Evolutionary conservation across 92 coral and sea anemone genomes (phyloP).

Genomic region (Zoanthus sansibaricus): DNA sequence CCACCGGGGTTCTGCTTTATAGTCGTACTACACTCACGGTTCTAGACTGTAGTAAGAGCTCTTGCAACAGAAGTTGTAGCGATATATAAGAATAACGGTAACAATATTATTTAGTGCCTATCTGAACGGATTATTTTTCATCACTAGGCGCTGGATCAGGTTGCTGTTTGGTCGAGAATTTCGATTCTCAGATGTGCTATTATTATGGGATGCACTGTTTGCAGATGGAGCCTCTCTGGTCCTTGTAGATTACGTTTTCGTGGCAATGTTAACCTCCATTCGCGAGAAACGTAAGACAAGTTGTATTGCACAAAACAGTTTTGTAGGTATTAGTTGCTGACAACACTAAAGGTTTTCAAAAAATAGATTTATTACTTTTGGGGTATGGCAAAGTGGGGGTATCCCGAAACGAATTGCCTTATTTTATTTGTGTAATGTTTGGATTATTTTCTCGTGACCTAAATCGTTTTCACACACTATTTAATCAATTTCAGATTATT

Average conservation of each 20-base stretch:
- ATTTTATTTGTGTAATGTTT: too few relatives aligned
- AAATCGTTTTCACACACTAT: too few relatives aligned
- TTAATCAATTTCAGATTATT: too few relatives aligned
- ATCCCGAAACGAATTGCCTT: too few relatives aligned
- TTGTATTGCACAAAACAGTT: neutral
- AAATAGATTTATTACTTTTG: too few relatives aligned
- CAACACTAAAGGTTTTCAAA: too few relatives aligned
- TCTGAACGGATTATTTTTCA: neutral
- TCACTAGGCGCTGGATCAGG: conserved; percentile 96
- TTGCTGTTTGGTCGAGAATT: conserved; percentile 97
- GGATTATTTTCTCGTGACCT: too few relatives aligned
- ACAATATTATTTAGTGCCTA: neutral
- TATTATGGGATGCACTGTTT: conserved; percentile 97
- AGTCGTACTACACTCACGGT: neutral
- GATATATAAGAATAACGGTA: neutral
- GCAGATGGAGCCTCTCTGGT: conserved; percentile 93
- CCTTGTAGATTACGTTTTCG: conserved; percentile 88
- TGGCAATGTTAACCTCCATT: conserved; percentile 87
- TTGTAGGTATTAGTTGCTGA: too few relatives aligned
- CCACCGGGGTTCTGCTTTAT: neutral
- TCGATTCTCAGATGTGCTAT: conserved; percentile 85
- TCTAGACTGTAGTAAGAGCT: neutral
- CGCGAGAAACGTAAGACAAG: conserved; percentile 84
- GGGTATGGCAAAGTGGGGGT: too few relatives aligned
- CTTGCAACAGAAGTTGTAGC: neutral